Conservation (phyloP, 2,797 vertebrate species). For the Ispidina lecontei region DNA sequence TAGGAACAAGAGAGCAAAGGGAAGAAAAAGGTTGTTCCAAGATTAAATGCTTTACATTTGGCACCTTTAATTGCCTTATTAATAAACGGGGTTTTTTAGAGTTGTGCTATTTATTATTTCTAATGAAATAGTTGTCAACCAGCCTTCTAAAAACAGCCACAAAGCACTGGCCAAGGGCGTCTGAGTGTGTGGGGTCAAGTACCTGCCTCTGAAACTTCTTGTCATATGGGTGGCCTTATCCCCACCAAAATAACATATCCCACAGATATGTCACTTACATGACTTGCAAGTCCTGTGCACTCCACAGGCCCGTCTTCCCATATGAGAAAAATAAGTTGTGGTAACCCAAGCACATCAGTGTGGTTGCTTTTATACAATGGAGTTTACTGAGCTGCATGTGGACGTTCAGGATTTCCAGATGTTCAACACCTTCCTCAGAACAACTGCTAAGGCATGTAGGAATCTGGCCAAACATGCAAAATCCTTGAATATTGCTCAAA, state of each 20-base stretch:
- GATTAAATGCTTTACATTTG: conserved; percentile 41
- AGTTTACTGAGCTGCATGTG: not conserved
- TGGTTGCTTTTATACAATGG: not conserved
- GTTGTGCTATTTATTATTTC: conserved; percentile 22
- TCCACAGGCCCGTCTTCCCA: not conserved
- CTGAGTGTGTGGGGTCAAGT: not conserved
- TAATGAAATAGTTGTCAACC: not conserved
- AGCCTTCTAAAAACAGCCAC: not conserved
- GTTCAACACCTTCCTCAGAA: not conserved
- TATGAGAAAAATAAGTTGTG: not conserved
- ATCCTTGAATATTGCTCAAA: not conserved
- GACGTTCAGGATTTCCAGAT: not conserved
- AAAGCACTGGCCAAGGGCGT: not conserved
- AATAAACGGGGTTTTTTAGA: not conserved
- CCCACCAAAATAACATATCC: not conserved
- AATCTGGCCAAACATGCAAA: not conserved
- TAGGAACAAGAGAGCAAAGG: conserved; percentile 15
- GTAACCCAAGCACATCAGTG: not conserved
- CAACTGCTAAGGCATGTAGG: not conserved
- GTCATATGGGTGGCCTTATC: not conserved
- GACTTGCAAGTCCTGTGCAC: not conserved
- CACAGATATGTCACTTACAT: not conserved
- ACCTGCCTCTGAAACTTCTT: not conserved
- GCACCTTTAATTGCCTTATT: conserved; percentile 31
- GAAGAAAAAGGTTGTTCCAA: not conserved